Evolutionary conservation across 2,797 vertebrate species (phyloP).

Genomic region (Otus scops): DNA sequence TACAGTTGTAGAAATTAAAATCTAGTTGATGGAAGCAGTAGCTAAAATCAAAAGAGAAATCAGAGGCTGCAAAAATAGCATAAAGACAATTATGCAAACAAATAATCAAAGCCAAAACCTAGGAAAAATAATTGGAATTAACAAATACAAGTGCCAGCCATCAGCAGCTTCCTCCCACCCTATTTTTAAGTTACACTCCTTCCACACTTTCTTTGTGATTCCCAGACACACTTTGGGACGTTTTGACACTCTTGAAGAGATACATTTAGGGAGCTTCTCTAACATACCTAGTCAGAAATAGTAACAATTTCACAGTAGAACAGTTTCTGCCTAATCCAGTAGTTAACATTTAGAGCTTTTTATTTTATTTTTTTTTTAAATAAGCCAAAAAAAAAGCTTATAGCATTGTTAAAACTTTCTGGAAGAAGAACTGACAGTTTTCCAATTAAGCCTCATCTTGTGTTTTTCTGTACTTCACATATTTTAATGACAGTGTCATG

Average conservation of each 20-base stretch:
- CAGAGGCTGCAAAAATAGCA: neutral
- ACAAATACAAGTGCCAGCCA: neutral
- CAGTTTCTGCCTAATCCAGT: constrained; percentile 10
- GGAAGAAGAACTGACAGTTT: constrained; percentile 70
- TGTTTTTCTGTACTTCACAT: constrained; percentile 70
- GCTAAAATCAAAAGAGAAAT: neutral
- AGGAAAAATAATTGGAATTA: neutral
- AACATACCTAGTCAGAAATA: neutral
- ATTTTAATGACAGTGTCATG: constrained; percentile 72
- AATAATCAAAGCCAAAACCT: constrained; percentile 11
- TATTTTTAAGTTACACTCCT: neutral
- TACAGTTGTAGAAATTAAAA: neutral
- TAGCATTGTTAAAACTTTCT: constrained; percentile 64
- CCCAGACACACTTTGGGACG: neutral
- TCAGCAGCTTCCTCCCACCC: neutral
- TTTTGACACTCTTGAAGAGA: neutral
- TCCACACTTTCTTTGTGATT: neutral
- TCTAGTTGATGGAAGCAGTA: neutral
- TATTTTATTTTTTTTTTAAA: neutral
- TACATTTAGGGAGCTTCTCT: neutral
- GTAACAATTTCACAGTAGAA: neutral
- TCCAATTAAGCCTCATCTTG: constrained; percentile 73
- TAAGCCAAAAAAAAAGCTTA: neutral
- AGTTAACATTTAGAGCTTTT: constrained; percentile 18
- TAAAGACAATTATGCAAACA: neutral